phyloP scores from a whole-genome alignment of 1,140 invertebrate genomes.

The Amphibalanus amphitrite region DNA sequence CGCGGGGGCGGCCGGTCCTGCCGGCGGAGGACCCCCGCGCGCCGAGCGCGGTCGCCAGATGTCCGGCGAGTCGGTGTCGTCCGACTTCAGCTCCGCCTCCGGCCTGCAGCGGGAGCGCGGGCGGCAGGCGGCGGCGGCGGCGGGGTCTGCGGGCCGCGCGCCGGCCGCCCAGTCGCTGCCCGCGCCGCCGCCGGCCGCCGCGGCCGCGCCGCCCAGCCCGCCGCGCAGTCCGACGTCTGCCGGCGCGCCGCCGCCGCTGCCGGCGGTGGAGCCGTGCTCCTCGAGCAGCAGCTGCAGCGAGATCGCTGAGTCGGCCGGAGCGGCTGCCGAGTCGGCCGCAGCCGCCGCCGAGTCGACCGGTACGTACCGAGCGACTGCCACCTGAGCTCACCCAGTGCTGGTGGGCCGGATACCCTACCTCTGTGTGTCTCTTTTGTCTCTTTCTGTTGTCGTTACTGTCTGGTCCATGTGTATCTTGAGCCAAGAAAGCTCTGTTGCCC shows the following conservation, averaged over 20 bases:
- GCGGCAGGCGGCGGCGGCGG: conserved; percentile 17
- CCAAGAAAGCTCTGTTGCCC: too few species aligned
- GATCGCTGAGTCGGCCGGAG: conserved; percentile 11
- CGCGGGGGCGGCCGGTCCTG: conserved; percentile 27
- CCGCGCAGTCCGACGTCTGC: not conserved
- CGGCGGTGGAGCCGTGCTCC: conserved; percentile 12
- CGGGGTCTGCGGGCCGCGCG: not conserved
- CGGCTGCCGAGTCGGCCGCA: conserved; percentile 1
- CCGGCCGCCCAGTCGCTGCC: not conserved
- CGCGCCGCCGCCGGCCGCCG: not conserved
- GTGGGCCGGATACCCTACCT: too few species aligned
- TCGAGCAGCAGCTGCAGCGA: conserved; percentile 11
- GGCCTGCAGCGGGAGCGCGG: conserved; percentile 30
- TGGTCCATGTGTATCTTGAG: too few species aligned
- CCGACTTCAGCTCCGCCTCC: conserved; percentile 27
- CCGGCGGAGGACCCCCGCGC: conserved; percentile 10
- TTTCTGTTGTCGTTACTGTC: too few species aligned
- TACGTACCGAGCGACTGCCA: too few species aligned
- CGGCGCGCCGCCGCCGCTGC: conserved; percentile 5
- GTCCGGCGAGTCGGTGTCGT: not conserved
- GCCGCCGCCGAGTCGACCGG: conserved; percentile 4
- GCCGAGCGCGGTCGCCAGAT: not conserved
- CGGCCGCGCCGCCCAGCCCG: not conserved
- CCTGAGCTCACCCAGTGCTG: too few species aligned
- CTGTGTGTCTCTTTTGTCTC: too few species aligned